phyloP scores from a whole-genome alignment of 2,888 invertebrate species.

The Nephrotoma flavescens region DNA sequence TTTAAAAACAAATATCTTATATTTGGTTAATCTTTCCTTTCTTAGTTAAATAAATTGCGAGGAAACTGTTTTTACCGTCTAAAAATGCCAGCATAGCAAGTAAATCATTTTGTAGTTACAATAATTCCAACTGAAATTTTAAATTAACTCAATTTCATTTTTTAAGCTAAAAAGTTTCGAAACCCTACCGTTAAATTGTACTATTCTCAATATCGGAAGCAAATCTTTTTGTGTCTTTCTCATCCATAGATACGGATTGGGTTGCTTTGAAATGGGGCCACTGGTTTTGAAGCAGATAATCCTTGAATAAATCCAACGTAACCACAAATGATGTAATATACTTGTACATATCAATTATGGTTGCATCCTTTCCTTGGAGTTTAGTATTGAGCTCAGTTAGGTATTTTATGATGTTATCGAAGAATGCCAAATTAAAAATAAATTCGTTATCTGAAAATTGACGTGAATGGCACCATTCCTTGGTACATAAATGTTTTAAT shows the following conservation, averaged over 20 bases:
- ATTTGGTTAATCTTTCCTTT: too few species aligned
- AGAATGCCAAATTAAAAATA: not conserved
- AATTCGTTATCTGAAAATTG: not conserved
- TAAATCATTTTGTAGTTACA: too few species aligned
- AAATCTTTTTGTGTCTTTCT: not conserved
- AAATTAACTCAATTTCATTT: too few species aligned
- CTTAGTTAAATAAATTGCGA: too few species aligned
- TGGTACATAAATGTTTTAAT: slow-evolving; percentile 2
- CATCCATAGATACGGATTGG: not conserved
- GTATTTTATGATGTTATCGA: not conserved
- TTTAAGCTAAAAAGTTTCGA: too few species aligned
- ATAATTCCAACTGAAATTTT: too few species aligned
- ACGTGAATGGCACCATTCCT: not conserved
- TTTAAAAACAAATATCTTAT: too few species aligned
- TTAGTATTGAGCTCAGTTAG: slow-evolving; percentile 4
- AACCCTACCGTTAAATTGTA: not conserved
- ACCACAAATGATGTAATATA: too few species aligned
- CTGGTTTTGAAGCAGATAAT: not conserved
- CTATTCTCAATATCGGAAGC: not conserved
- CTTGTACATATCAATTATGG: too few species aligned
- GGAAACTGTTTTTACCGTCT: too few species aligned
- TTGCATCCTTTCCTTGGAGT: not conserved
- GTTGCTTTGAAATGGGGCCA: not conserved
- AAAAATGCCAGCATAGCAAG: too few species aligned
- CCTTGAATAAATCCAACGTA: not conserved